Base-by-base conservation (phyloP, 2,797 vertebrate genomes). In the Stomatorhinus walkeri region DNA sequence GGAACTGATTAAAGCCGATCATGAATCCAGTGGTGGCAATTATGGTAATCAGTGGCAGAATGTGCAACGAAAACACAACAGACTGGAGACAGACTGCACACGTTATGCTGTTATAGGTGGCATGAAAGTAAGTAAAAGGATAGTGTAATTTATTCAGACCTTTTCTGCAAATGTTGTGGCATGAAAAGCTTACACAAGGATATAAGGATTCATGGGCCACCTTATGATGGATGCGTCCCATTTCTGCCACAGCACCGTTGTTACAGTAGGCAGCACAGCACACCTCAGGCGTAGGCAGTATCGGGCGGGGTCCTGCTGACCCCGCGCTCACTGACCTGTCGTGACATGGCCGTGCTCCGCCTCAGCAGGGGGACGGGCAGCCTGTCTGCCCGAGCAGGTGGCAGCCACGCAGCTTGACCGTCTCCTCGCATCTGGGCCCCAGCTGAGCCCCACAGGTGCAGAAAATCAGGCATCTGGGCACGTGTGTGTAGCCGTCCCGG, bases 401-500 rank as follows among this genome's bases (percentile, higher is more conserved):
- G 54, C 86, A 61, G 19, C 28, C 49, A 12, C 10, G 12, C 59
- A 59, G n/a, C 9, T 43, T 48, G 2, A 52, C 85, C 10, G 28
- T n/a, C 32, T n/a, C 86, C 12, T 24, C 59, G 24, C 86, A 87
- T 48, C 12, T 87, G 86, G 86, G 36, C 40, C 59, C n/a, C 86
- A 87, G 86, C 86, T 64, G 56, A 22, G 86, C 36, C 16, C 56
- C 56, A 61, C 86, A 68, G 86, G 86, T 87, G 86, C 86, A 61
- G 54, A 56, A 19, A 46, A 48, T 10, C 19, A 12, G 16, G 16
- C 86, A 87, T 87, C 85, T 87, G 85, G n/a, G n/a, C 86, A 68
- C 86, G 28, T 48, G 28, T 68, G 86, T n/a, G 36, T 8, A 56
- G 51, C 16, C 43, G 86, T 24, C 40, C 36, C 14, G 14, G 22